These are phyloP conservation scores for Chitala chitala DNA, from an alignment of 2,113 vertebrate species.

Conservation along the genomic window DNA sequence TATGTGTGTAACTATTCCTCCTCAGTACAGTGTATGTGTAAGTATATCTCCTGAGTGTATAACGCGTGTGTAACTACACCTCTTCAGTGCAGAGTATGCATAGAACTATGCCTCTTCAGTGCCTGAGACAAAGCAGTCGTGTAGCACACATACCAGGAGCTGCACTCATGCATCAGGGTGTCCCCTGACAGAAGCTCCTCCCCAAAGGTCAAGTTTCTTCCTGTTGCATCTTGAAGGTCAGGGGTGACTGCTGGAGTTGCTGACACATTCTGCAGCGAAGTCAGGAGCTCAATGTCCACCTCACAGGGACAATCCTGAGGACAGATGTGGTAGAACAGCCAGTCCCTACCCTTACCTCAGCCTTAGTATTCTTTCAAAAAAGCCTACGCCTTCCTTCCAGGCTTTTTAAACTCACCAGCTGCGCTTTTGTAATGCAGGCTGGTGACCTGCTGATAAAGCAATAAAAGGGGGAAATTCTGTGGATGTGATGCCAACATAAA, in stretches of 20 bases:
- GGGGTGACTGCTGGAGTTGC: slow-evolving; percentile 19
- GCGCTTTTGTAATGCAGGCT: not conserved
- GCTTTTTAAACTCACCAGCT: not conserved
- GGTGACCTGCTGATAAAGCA: not conserved
- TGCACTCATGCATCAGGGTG: slow-evolving; percentile 60
- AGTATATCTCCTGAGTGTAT: too few relatives aligned
- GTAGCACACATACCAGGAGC: slow-evolving; percentile 61
- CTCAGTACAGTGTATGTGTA: too few relatives aligned
- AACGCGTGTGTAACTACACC: too few relatives aligned
- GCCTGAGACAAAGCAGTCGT: not conserved
- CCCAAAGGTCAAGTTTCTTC: slow-evolving; percentile 49
- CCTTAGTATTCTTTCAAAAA: not conserved
- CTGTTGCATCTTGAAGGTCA: slow-evolving; percentile 25
- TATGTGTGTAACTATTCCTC: too few relatives aligned
- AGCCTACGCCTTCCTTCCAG: not conserved
- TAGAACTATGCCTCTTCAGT: not conserved
- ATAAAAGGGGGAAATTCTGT: not conserved
- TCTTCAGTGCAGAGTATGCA: too few relatives aligned
- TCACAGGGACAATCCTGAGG: slow-evolving; percentile 76
- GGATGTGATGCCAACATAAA: too few relatives aligned
- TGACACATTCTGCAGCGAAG: slow-evolving; percentile 47
- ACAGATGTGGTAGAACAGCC: not conserved
- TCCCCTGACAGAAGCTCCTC: slow-evolving; percentile 64
- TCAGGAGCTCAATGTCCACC: slow-evolving; percentile 56
- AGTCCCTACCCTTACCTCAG: not conserved